phyloP scores from a whole-genome alignment of 1,140 invertebrate species.

The Trachelipus rathkii region DNA sequence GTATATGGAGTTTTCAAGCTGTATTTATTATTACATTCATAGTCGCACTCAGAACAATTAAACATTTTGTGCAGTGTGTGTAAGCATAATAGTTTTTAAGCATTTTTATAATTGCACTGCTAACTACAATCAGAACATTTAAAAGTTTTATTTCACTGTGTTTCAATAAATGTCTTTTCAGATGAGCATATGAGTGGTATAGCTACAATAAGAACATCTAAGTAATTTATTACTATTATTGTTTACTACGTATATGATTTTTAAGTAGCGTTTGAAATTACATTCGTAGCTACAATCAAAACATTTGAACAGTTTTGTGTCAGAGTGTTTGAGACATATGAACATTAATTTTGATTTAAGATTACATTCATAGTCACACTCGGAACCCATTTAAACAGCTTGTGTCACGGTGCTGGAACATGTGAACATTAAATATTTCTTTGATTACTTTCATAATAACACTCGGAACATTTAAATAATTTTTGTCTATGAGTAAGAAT shows the following conservation, averaged over 20 bases:
- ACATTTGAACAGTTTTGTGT: neutral
- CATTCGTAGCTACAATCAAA: neutral
- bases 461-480: neutral
- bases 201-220: neutral
- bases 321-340: neutral
- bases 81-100: neutral
- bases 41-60: neutral
- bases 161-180: neutral
- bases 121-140: neutral
- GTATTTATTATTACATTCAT: neutral
- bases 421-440: neutral
- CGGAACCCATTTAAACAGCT: neutral
- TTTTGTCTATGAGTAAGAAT: neutral
- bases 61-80: neutral
- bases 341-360: neutral
- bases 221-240: neutral
- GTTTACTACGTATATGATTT: neutral
- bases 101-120: neutral
- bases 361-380: neutral
- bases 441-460: neutral
- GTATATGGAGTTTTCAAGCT: neutral
- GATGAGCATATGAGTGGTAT: neutral
- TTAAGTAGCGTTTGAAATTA: neutral
- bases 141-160: neutral
- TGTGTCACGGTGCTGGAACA: neutral